Conservation (phyloP, 2,888 invertebrate species). For the Macaria notata region DNA sequence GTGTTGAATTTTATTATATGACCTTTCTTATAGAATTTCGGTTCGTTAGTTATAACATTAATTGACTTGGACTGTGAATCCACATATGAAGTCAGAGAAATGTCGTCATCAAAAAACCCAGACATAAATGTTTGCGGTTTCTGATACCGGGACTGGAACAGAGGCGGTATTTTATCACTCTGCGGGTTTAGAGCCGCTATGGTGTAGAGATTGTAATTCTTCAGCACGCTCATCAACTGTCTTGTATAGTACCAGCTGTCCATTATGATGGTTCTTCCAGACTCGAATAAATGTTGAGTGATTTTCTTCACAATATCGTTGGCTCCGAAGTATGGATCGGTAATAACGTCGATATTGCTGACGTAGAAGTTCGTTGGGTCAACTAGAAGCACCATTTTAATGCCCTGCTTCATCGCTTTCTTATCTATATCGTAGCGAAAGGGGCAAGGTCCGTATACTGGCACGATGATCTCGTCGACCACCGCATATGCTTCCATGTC, state of each 20-base stretch:
- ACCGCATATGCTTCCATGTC: constrained; percentile 58
- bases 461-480: constrained; percentile 70
- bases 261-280: constrained; percentile 60
- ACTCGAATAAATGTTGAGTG: constrained; percentile 62
- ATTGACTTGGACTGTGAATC: constrained; percentile 54
- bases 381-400: constrained; percentile 67
- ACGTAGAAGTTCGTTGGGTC: constrained; percentile 71
- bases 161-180: constrained; percentile 61
- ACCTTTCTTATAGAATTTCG: constrained; percentile 59
- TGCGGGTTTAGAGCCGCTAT: constrained; percentile 59
- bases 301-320: constrained; percentile 62
- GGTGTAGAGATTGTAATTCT: constrained; percentile 56
- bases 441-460: constrained; percentile 70
- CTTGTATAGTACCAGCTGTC: constrained; percentile 68
- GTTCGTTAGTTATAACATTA: constrained; percentile 65
- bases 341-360: constrained; percentile 69
- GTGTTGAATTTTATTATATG: constrained; percentile 48
- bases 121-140: constrained; percentile 54
- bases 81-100: constrained; percentile 60
- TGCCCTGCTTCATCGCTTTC: constrained; percentile 61
- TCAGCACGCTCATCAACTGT: constrained; percentile 51
- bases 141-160: constrained; percentile 59
- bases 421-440: constrained; percentile 67
- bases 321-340: constrained; percentile 59
- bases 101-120: constrained; percentile 60